Conservation (phyloP, 2,888 invertebrate species). For the Gisinianus flammeolus region DNA sequence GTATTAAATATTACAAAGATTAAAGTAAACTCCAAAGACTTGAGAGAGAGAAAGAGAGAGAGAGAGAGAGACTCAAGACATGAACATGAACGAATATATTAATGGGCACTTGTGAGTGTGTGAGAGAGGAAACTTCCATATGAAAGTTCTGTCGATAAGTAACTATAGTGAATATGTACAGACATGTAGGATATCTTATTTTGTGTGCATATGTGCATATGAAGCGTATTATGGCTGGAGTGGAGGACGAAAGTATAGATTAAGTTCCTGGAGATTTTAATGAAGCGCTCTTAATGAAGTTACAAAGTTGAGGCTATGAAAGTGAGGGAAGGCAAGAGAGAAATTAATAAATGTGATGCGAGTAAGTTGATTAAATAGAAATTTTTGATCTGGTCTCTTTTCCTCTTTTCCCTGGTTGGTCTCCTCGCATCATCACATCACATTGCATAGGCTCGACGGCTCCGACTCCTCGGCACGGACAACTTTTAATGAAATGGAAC, state of each 20-base stretch:
- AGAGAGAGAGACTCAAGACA: too few species aligned
- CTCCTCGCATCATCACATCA: too few species aligned
- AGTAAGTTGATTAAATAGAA: constrained; percentile 39
- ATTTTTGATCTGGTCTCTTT: constrained; percentile 34
- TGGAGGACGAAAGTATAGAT: too few species aligned
- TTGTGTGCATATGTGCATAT: too few species aligned
- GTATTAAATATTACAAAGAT: background rate
- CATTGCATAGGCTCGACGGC: background rate
- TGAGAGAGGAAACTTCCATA: too few species aligned
- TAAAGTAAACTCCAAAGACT: background rate
- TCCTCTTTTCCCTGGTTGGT: background rate
- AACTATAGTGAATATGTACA: too few species aligned
- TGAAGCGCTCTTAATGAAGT: constrained; percentile 37
- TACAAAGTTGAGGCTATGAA: constrained; percentile 43
- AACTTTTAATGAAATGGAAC: constrained; percentile 46
- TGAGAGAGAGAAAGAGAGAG: too few species aligned
- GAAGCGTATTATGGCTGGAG: too few species aligned
- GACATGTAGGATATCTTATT: too few species aligned
- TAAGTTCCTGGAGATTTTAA: constrained; percentile 24
- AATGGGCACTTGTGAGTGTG: too few species aligned
- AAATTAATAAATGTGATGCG: constrained; percentile 41
- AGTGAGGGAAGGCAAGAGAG: constrained; percentile 28
- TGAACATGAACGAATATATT: too few species aligned
- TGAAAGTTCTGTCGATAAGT: too few species aligned
- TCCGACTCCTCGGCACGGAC: constrained; percentile 5